Percentiles rank a stretch among this genome's conserved stretches.
Conservation (phyloP, 2,113 vertebrate species). For the Aptenodytes patagonicus region DNA sequence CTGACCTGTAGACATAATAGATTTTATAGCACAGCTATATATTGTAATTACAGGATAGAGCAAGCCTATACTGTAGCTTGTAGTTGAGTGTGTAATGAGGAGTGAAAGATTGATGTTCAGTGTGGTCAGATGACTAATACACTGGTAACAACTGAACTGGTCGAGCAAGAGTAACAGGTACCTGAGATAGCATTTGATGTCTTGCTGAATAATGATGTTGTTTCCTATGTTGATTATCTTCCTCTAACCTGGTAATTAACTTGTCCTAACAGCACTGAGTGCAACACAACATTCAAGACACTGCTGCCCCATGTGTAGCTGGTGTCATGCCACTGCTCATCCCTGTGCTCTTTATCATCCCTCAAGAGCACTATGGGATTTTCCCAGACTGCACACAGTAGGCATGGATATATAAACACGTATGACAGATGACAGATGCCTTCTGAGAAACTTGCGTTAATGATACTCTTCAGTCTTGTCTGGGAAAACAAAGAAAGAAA, state of each 20-base stretch:
- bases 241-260: slow-evolving; percentile 7
- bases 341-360: not conserved
- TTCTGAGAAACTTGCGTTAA: not conserved
- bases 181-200: slow-evolving; percentile 5
- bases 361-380: not conserved
- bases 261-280: not conserved
- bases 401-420: not conserved
- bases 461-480: not conserved
- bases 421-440: not conserved
- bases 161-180: slow-evolving; percentile 27
- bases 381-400: not conserved
- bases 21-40: not conserved
- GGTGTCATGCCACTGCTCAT: not conserved
- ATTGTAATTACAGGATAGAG: slow-evolving; percentile 39
- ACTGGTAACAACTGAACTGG: slow-evolving; percentile 16
- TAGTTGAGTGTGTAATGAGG: slow-evolving; percentile 12
- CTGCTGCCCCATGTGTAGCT: not conserved
- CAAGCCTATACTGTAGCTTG: not conserved
- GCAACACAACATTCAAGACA: not conserved
- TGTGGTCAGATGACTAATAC: slow-evolving; percentile 38
- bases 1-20: slow-evolving; percentile 14
- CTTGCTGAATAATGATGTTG: slow-evolving; percentile 13
- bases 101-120: slow-evolving; percentile 41
- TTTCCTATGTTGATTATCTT: slow-evolving; percentile 18
- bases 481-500: not conserved